These are phyloP conservation scores for Xylota sylvarum DNA, from an alignment of 2,888 invertebrate genomes.

Conservation along the genomic window DNA sequence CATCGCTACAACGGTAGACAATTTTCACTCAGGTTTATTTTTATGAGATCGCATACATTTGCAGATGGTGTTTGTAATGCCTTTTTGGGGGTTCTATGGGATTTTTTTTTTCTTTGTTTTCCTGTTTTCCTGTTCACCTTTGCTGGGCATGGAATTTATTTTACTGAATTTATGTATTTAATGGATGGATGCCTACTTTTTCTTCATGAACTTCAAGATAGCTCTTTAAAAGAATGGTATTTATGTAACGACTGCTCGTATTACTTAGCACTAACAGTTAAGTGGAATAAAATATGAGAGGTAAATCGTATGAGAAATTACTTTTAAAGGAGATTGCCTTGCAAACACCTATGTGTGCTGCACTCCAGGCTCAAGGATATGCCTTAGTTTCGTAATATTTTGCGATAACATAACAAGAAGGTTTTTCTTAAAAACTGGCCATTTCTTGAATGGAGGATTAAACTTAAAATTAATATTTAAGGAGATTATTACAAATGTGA, in stretches of 20 bases:
- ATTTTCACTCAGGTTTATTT: constrained; percentile 68
- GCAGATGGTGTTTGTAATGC: constrained; percentile 65
- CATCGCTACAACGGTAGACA: constrained; percentile 60
- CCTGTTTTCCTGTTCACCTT: not conserved
- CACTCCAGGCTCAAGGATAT: not conserved
- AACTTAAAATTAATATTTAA: no score
- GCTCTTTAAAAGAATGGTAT: constrained; percentile 31
- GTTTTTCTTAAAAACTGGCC: no score
- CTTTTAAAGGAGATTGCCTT: not conserved
- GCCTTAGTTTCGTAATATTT: not conserved
- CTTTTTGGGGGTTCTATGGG: constrained; percentile 12
- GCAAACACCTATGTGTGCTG: not conserved
- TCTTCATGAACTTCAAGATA: constrained; percentile 23
- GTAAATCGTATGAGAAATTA: constrained; percentile 4
- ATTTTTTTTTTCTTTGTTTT: constrained; percentile 21
- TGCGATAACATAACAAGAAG: no score
- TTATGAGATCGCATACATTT: constrained; percentile 69
- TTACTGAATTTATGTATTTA: constrained; percentile 45
- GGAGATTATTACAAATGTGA: no score
- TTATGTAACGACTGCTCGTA: constrained; percentile 28
- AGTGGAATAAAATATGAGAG: constrained; percentile 14
- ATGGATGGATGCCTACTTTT: constrained; percentile 20
- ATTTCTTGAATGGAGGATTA: no score
- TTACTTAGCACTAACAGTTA: constrained; percentile 26
- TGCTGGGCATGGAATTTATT: constrained; percentile 18